These are phyloP conservation scores for Ditylenchus dipsaci DNA, from an alignment of 1,140 invertebrate species.

Conservation along the genomic window DNA sequence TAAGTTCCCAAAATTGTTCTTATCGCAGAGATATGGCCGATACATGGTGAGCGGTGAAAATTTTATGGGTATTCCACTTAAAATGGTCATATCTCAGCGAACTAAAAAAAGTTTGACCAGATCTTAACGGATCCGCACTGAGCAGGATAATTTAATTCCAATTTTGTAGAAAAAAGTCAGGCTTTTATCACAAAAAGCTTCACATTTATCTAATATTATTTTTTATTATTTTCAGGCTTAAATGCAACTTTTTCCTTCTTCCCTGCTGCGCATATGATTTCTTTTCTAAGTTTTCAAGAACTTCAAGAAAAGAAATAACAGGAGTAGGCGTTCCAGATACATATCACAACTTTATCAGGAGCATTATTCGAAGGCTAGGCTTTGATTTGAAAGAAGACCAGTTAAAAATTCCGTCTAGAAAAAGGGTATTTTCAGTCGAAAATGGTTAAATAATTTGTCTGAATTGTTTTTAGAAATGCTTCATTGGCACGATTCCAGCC, in stretches of 20 bases:
- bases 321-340: slow-evolving; percentile 20
- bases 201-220: too few relatives aligned
- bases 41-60: too few relatives aligned
- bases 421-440: slow-evolving; percentile 21
- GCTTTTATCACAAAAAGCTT: too few relatives aligned
- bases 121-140: too few relatives aligned
- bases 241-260: slow-evolving; percentile 34
- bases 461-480: slow-evolving; percentile 37
- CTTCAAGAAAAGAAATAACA: slow-evolving; percentile 5
- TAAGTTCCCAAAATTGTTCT: too few relatives aligned
- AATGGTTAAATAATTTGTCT: neutral
- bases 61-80: too few relatives aligned
- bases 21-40: too few relatives aligned
- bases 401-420: slow-evolving; percentile 36
- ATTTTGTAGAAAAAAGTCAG: too few relatives aligned
- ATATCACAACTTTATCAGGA: slow-evolving; percentile 27
- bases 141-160: too few relatives aligned
- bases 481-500: slow-evolving; percentile 25
- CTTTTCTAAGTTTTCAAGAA: slow-evolving; percentile 16
- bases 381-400: slow-evolving; percentile 25
- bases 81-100: too few relatives aligned
- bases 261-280: slow-evolving; percentile 37
- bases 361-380: slow-evolving; percentile 21
- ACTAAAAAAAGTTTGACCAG: too few relatives aligned
- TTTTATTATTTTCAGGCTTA: slow-evolving; percentile 16